Conservation (phyloP, 1,140 invertebrate genomes). For the Drosophila novamexicana region DNA sequence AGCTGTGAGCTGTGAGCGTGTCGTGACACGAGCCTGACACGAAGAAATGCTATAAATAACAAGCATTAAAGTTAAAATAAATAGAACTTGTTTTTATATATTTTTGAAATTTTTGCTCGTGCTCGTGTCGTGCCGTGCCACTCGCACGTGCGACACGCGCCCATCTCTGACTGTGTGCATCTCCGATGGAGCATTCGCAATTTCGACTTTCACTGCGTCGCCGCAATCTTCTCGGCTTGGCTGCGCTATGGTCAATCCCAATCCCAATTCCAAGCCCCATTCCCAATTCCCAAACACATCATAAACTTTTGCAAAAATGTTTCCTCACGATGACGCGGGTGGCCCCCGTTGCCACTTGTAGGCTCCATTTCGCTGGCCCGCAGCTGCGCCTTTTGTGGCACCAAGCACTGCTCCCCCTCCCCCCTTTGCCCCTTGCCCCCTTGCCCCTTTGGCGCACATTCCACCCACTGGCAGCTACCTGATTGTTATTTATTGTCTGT, state of each 20-base stretch:
- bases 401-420: neutral
- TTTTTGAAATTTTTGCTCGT: neutral
- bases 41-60: too few relatives aligned
- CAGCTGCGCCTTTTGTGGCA: slow-evolving; percentile 52
- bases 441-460: neutral
- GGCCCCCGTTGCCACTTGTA: slow-evolving; percentile 41
- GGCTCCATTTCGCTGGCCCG: slow-evolving; percentile 19
- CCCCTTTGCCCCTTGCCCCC: neutral
- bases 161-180: neutral
- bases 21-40: neutral
- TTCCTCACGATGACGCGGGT: slow-evolving; percentile 45
- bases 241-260: slow-evolving; percentile 17
- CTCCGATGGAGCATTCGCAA: neutral
- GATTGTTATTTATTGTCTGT: slow-evolving; percentile 54
- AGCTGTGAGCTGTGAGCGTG: neutral
- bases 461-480: slow-evolving; percentile 46
- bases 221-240: slow-evolving; percentile 3
- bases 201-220: slow-evolving; percentile 5
- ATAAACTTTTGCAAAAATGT: slow-evolving; percentile 46
- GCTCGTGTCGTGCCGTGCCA: too few relatives aligned
- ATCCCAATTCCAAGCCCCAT: neutral
- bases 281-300: slow-evolving; percentile 24
- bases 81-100: too few relatives aligned
- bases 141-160: neutral
- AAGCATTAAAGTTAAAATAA: too few relatives aligned